Percentiles rank a stretch among this genome's conserved stretches.
phyloP scores from a whole-genome alignment of 2,113 vertebrate genomes.

The Epinephelus cyanopodus region DNA sequence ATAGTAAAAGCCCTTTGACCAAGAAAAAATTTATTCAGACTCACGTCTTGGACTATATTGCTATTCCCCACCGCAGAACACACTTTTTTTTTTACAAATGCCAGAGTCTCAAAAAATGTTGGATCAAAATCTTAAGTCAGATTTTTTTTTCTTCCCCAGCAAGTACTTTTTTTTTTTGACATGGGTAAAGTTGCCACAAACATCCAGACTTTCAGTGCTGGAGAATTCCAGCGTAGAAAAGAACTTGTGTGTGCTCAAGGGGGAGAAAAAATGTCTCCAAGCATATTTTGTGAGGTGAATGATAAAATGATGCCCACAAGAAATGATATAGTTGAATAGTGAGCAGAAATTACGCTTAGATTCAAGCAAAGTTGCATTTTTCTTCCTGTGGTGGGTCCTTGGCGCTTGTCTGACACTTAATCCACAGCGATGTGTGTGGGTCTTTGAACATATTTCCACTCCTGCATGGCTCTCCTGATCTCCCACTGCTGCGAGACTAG shows the following conservation, averaged over 20 bases:
- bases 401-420: constrained; percentile 36
- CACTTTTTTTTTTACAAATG: constrained; percentile 34
- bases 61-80: constrained; percentile 19
- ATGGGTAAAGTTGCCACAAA: constrained; percentile 47
- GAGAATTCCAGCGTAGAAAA: constrained; percentile 23
- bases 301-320: constrained; percentile 65
- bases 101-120: constrained; percentile 35
- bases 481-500: background rate
- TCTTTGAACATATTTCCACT: constrained; percentile 54
- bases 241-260: constrained; percentile 36
- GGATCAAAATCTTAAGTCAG: constrained; percentile 50
- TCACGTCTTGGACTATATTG: constrained; percentile 2
- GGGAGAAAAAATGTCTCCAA: constrained; percentile 53
- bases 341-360: constrained; percentile 48
- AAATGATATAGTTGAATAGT: constrained; percentile 43
- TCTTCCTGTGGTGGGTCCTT: constrained; percentile 16
- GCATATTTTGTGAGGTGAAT: constrained; percentile 67
- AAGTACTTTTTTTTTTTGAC: constrained; percentile 41
- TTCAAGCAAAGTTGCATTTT: constrained; percentile 37
- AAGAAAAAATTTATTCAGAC: constrained; percentile 22
- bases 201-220: constrained; percentile 34
- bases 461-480: constrained; percentile 6
- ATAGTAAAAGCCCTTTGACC: constrained; percentile 20
- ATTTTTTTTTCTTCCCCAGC: constrained; percentile 4
- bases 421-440: constrained; percentile 31